Percentiles rank a stretch among this genome's conserved stretches.
Evolutionary conservation across 1,140 invertebrate genomes (phyloP).

Genomic region (Teleopsis dalmanni): DNA sequence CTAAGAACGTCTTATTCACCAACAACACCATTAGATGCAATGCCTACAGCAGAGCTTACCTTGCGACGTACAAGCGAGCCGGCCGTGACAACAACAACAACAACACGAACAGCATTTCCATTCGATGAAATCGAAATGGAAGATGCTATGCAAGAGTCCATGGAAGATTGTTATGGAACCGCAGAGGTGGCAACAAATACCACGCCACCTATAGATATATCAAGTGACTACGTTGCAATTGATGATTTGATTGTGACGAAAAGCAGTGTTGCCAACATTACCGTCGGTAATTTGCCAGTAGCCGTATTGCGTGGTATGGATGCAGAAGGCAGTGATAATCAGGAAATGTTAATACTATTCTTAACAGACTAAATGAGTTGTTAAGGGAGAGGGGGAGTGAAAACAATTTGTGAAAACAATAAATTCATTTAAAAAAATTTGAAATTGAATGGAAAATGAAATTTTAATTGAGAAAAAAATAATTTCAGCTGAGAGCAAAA

Average conservation of each 20-base stretch:
- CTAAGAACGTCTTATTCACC: slow-evolving; percentile 9
- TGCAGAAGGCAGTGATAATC: background rate
- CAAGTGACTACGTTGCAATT: background rate
- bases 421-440: background rate
- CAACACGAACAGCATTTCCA: background rate
- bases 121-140: background rate
- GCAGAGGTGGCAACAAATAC: slow-evolving; percentile 7
- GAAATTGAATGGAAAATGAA: background rate
- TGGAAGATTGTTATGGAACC: background rate
- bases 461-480: slow-evolving; percentile 1
- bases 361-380: slow-evolving; percentile 9
- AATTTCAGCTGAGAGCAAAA: background rate
- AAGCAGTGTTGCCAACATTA: background rate
- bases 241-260: background rate
- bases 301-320: background rate
- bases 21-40: slow-evolving; percentile 13
- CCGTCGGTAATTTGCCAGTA: background rate
- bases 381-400: background rate
- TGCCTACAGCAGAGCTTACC: slow-evolving; percentile 15
- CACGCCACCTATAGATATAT: background rate
- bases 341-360: slow-evolving; percentile 14
- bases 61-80: background rate
- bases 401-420: background rate
- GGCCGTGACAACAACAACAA: background rate
- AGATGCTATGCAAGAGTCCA: background rate